Evolutionary conservation across 2,888 invertebrate species (phyloP), one percentile per base, ranked within the genome.

Genomic region (Tuta absoluta): DNA sequence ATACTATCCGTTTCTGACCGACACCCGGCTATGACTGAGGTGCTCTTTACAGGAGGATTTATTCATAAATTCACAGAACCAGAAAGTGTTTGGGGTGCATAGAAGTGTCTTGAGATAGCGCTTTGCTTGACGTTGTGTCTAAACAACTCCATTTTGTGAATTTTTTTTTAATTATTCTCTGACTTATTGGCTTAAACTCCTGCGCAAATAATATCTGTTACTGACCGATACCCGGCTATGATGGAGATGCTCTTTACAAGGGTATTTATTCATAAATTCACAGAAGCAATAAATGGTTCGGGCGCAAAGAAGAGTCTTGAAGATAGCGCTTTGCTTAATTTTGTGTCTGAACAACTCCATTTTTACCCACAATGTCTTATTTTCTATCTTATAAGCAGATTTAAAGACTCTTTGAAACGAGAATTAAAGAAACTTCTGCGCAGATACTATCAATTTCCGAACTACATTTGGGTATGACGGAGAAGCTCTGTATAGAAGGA

Each of bases 261-360:
- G 69, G 80, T 79, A 82, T 79, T 84, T 84, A 84, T 85, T 84
- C 84, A 84, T 80, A 83, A 79, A 23, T 14, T 11, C 53, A 23
- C 23, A 51, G 51, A 51, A 51, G 2, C 10, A 11, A 23, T 8
- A 51, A 51, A 51, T n/a, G n/a, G n/a, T n/a, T n/a, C n/a, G n/a
- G n/a, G 10, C 12, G 12, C 45, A 45, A 45, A 33, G 45, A 45
- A 45, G 12, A 8, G 45, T 45, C 45, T 14, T 3, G 14, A 45
- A n/a, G n/a, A n/a, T n/a, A n/a, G n/a, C 45, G 12, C 12, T 45
- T 45, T 5, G 12, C 12, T 12, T 45, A 12, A 5, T 11, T 11
- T n/a, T 45, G 5, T 5, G 7, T 8, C 45, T n/a, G 45, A 45
- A 45, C 45, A 45, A 12, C n/a, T n/a, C n/a, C n/a, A n/a, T n/a